Base-by-base conservation (phyloP, 2,113 vertebrate genomes). In the Catagonus wagneri region DNA sequence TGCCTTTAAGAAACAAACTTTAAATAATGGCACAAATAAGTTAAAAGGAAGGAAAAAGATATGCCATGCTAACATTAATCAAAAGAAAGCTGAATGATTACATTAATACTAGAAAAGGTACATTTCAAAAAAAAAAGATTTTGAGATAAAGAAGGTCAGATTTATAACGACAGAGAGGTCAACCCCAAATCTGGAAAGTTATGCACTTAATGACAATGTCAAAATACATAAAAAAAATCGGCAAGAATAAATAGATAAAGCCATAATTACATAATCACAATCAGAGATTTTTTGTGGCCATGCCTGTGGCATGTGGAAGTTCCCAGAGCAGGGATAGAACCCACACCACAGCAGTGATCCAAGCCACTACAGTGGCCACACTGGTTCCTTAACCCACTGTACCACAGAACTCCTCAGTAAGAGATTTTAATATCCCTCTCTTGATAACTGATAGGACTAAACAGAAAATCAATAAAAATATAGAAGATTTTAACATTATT, bases 61-160 rank as follows among this genome's bases (percentile, higher is more conserved):
- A 66, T 32, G 60, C 7, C 16, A 66, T 7, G 16, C 1, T 50
- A 81, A 87, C n/a, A 61, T 68, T 76, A 83, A 94, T 60, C 16
- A 39, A 79, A 93, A 88, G 15, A 76, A 78, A 60, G 65, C 19
- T 68, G 65, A 91, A 91, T 95, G 63, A 54, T 17, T 68, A 44
- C 29, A 75, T 68, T 74, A 83, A 32, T 32, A 66, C 44, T 79
- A 93, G 11, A 65, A 29, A 75, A 87, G 22, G 19, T 65, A 12
- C 4, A 61, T 76, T 69, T 69, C 2, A 29, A 32, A 78, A 29
- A 76, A 75, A 80, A 86, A 54, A 44, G 12, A 75, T 52, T 3
- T 52, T 4, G 22, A 34, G 19, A 80, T 52, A 58, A 76, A 61
- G 23, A 80, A 88, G 19, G 27, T 76, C 20, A 66, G 61, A 60